phyloP scores from a whole-genome alignment of 1,140 invertebrate genomes.

The Bombyx mori region DNA sequence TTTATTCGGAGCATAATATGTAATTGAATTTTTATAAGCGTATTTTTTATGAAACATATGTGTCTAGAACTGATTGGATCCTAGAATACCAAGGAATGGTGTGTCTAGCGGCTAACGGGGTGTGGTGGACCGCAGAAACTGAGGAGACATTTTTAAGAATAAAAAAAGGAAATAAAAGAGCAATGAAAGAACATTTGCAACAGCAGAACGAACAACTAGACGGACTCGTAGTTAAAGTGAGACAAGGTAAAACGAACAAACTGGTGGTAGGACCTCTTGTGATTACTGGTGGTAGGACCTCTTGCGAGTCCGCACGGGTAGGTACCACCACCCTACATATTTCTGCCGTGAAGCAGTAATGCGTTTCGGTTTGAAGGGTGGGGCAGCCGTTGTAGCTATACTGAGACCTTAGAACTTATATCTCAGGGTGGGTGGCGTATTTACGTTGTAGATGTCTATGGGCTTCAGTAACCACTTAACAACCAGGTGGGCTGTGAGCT shows the following conservation, averaged over 20 bases:
- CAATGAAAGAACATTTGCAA: slow-evolving; percentile 91
- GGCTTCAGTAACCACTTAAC: too few species aligned
- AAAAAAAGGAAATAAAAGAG: slow-evolving; percentile 81
- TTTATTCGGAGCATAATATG: background rate
- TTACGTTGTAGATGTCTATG: too few species aligned
- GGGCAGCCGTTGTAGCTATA: too few species aligned
- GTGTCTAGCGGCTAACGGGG: slow-evolving; percentile 85
- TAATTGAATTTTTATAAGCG: background rate
- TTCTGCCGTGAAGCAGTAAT: too few species aligned
- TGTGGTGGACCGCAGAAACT: slow-evolving; percentile 95
- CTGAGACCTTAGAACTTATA: too few species aligned
- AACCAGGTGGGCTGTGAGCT: too few species aligned
- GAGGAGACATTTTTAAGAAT: slow-evolving; percentile 89
- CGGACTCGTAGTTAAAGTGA: slow-evolving; percentile 78
- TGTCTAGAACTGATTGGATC: slow-evolving; percentile 84
- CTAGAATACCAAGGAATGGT: slow-evolving; percentile 91
- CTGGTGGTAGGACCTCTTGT: too few species aligned
- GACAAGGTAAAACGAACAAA: slow-evolving; percentile 66
- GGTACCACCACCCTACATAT: too few species aligned
- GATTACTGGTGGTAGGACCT: too few species aligned
- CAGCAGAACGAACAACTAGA: slow-evolving; percentile 87
- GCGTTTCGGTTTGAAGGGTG: too few species aligned
- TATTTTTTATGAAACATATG: slow-evolving; percentile 4
- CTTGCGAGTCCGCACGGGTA: too few species aligned
- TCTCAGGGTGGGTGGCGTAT: too few species aligned